Evolutionary conservation across 2,888 invertebrate species (phyloP).

Genomic region (Anticlea derivata): DNA sequence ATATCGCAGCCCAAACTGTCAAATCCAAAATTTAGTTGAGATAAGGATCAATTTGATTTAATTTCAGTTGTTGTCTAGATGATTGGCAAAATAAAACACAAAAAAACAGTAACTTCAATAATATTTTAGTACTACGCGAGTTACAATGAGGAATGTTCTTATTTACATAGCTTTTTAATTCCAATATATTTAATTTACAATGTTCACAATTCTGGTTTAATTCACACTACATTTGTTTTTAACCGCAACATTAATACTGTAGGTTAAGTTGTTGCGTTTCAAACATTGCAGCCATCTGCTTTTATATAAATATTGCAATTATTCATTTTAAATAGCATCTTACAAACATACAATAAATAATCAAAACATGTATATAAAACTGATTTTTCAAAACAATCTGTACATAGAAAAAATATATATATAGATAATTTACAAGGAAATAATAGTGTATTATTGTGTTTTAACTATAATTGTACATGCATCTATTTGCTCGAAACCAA

Average conservation of each 20-base stretch:
- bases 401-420: slow-evolving; percentile 53
- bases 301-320: slow-evolving; percentile 34
- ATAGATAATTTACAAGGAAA: slow-evolving; percentile 35
- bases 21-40: too few relatives aligned
- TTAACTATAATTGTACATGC: slow-evolving; percentile 59
- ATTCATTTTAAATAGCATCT: slow-evolving; percentile 49
- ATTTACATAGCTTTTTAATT: slow-evolving; percentile 79
- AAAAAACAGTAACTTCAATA: slow-evolving; percentile 81
- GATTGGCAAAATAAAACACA: slow-evolving; percentile 44
- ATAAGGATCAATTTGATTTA: too few relatives aligned
- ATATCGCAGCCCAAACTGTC: too few relatives aligned
- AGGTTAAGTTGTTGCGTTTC: slow-evolving; percentile 51
- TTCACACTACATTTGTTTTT: slow-evolving; percentile 43
- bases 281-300: slow-evolving; percentile 32
- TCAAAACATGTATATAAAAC: slow-evolving; percentile 42
- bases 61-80: too few relatives aligned
- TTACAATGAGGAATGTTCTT: slow-evolving; percentile 84
- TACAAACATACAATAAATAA: slow-evolving; percentile 46
- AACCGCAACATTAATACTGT: slow-evolving; percentile 71
- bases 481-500: slow-evolving; percentile 54
- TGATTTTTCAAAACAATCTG: slow-evolving; percentile 47
- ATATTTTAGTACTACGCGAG: slow-evolving; percentile 84
- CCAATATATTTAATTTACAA: slow-evolving; percentile 57
- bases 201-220: slow-evolving; percentile 40
- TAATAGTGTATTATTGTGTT: slow-evolving; percentile 35